phyloP scores from a whole-genome alignment of 2,888 invertebrate species.

The Syrphus vitripennis region DNA sequence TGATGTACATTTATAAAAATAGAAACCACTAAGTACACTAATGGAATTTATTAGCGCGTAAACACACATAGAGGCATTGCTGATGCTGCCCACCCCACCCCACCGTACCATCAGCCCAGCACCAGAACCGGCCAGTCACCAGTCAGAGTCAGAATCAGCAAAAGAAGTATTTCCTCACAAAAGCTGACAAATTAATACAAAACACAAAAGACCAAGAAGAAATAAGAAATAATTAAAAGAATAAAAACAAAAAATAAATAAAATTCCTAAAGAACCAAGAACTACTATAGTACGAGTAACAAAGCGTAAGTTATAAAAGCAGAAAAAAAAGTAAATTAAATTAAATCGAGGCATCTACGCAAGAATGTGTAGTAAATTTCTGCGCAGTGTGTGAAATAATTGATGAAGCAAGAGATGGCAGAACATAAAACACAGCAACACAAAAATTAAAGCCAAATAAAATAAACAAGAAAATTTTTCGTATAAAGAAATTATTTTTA shows the following conservation, averaged over 20 bases:
- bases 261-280: conserved; percentile 21
- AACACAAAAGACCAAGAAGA: conserved; percentile 15
- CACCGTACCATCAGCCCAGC: background rate
- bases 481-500: conserved; percentile 63
- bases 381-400: conserved; percentile 66
- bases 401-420: conserved; percentile 60
- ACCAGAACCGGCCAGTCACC: background rate
- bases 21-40: conserved; percentile 59
- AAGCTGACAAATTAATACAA: conserved; percentile 56
- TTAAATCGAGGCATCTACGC: conserved; percentile 61
- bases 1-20: conserved; percentile 52
- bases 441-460: conserved; percentile 20
- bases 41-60: conserved; percentile 50
- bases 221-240: conserved; percentile 11
- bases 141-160: conserved; percentile 11
- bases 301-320: conserved; percentile 1
- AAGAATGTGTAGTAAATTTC: conserved; percentile 71
- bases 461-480: conserved; percentile 46
- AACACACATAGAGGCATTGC: conserved; percentile 21
- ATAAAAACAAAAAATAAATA: conserved; percentile 1
- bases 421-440: conserved; percentile 31
- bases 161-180: conserved; percentile 36
- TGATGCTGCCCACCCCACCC: background rate
- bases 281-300: too few relatives aligned
- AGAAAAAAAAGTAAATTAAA: conserved; percentile 21